Base-by-base conservation (phyloP, 2,888 invertebrate genomes). In the Lithosia quadra region DNA sequence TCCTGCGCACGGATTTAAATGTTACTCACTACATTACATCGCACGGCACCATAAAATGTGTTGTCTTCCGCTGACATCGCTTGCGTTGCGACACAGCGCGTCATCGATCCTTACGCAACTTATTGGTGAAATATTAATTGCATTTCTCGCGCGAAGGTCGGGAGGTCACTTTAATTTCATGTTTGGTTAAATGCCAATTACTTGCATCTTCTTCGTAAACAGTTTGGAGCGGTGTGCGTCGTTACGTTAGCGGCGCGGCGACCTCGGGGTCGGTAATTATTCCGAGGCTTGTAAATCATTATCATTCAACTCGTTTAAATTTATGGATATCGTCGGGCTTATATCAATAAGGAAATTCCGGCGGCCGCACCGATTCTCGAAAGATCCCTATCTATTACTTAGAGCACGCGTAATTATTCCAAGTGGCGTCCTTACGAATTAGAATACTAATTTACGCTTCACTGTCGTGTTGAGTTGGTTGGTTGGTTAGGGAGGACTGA, bases 241-340 rank as follows among this genome's bases (percentile, higher is more conserved):
- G 36, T 60, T 64, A 63, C 33, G 22, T 18, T 58, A 33, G 63
- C 53, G 21, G 33, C 22, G 21, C 43, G 28, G 18, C 22, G 65
- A 28, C 55, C 28, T 33, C 58, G 13, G 34, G 33, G 56, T 28
- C 36, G n/a, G 28, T 65, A 43, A 63, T 77, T 33, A 67, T 39
- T 68, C 57, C 24, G 21, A 63, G 43, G n/a, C 53, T 21, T 28
- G 39, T 64, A 49, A 71, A 60, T 66, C 58, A 53, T 56, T 36
- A 72, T 70, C 58, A 56, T 15, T 53, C 33, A 75, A 70, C 64
- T 72, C 62, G 63, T 72, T 65, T 43, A 65, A 36, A 68, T 36
- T 59, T n/a, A 63, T 67, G 57, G 36, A 33, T 18, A 63, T 53
- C 58, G 13, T 62, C 39, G 49, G 22, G 24, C 58, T 63, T 53